Evolutionary conservation across 2,888 invertebrate species (phyloP).

Genomic region (Matsumyia berberina): DNA sequence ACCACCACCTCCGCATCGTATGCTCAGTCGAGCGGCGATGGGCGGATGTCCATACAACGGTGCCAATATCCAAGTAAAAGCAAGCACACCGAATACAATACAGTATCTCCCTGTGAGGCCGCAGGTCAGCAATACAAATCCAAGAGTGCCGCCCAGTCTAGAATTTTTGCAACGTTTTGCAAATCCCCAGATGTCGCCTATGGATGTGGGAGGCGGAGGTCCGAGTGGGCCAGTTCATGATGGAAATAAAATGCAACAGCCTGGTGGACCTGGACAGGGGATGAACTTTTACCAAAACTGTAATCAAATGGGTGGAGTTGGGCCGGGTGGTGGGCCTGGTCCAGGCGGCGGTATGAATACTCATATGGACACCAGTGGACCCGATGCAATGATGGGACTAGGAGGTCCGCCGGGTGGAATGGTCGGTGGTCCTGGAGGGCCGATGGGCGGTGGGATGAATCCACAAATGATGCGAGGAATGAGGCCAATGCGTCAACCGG

Average conservation of each 20-base stretch:
- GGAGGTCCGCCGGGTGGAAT: constrained; percentile 76
- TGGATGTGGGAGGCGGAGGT: constrained; percentile 75
- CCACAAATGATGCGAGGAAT: constrained; percentile 84
- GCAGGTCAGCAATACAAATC: constrained; percentile 90
- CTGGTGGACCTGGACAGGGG: constrained; percentile 70
- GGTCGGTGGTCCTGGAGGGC: constrained; percentile 81
- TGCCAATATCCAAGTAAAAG: constrained; percentile 95
- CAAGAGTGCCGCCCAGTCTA: constrained; percentile 93
- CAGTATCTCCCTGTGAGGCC: constrained; percentile 98
- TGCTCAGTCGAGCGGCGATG: constrained; percentile 88
- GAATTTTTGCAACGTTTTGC: constrained; percentile 95
- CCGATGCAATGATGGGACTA: constrained; percentile 77
- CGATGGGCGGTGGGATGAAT: constrained; percentile 79
- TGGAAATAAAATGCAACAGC: constrained; percentile 70
- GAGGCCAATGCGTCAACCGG: constrained; percentile 86
- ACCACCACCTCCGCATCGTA: constrained; percentile 84
- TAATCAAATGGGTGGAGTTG: constrained; percentile 81
- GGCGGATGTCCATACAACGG: constrained; percentile 86
- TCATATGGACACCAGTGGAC: constrained; percentile 78
- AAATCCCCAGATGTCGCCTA: constrained; percentile 87
- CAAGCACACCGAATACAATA: constrained; percentile 98
- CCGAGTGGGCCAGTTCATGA: constrained; percentile 77
- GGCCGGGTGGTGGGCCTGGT: constrained; percentile 80
- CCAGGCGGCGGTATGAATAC: constrained; percentile 83
- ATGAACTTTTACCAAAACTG: constrained; percentile 83